A percentile compares a stretch with the other conserved stretches of the same genome.
These are phyloP conservation scores for Pseudochromis fuscus DNA, from an alignment of 2,797 vertebrate species.

Conservation along the genomic window DNA sequence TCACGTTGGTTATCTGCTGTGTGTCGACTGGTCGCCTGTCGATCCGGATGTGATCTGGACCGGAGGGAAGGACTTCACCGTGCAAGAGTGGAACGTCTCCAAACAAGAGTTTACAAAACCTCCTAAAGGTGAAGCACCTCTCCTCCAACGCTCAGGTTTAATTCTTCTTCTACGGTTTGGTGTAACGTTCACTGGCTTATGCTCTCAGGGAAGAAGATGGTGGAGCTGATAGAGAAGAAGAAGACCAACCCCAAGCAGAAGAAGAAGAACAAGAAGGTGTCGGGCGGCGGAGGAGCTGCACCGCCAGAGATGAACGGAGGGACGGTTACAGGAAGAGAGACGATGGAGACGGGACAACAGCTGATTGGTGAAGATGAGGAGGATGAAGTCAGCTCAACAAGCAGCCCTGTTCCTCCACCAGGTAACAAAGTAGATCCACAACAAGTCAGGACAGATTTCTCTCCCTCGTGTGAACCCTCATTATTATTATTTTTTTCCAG, in stretches of 20 bases:
- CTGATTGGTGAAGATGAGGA: slow-evolving; percentile 86
- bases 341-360: slow-evolving; percentile 71
- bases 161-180: too few relatives aligned
- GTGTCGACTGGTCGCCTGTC: slow-evolving; percentile 93
- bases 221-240: slow-evolving; percentile 90
- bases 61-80: slow-evolving; percentile 95
- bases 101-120: slow-evolving; percentile 91
- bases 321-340: slow-evolving; percentile 54
- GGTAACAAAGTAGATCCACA: too few relatives aligned
- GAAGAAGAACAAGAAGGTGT: slow-evolving; percentile 87
- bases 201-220: slow-evolving; percentile 89
- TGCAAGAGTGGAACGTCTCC: slow-evolving; percentile 92
- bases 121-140: slow-evolving; percentile 93
- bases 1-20: slow-evolving; percentile 91
- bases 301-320: slow-evolving; percentile 73
- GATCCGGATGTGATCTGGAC: slow-evolving; percentile 93
- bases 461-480: too few relatives aligned
- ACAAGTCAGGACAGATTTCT: too few relatives aligned
- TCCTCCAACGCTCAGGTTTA: too few relatives aligned
- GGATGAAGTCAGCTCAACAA: slow-evolving; percentile 63
- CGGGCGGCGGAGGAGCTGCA: slow-evolving; percentile 36
- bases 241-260: slow-evolving; percentile 88
- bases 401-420: slow-evolving; percentile 40
- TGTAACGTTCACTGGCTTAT: neutral
- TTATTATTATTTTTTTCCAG: slow-evolving; percentile 61